phyloP scores from a whole-genome alignment of 2,888 invertebrate species.

The Cremastinae sp. region DNA sequence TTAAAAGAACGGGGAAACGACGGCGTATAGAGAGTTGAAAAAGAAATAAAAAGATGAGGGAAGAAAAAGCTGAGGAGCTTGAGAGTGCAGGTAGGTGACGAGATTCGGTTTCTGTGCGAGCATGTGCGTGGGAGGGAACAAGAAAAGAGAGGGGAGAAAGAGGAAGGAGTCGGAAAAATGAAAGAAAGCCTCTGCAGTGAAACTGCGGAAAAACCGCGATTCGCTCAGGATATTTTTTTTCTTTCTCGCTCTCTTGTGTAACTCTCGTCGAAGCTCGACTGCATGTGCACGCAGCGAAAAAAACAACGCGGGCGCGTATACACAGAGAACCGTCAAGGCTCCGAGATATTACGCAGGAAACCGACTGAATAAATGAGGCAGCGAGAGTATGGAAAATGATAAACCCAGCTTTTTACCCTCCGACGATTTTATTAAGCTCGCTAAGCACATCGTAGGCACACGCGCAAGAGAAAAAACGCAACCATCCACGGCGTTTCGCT shows the following conservation, averaged over 20 bases:
- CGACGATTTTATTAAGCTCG: slow-evolving; percentile 53
- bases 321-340: slow-evolving; percentile 28
- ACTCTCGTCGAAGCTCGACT: not conserved
- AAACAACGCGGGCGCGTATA: not conserved
- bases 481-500: too few relatives aligned
- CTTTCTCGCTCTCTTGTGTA: not conserved
- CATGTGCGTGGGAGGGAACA: slow-evolving; percentile 22
- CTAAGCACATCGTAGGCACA: slow-evolving; percentile 2
- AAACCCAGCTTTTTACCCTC: slow-evolving; percentile 34
- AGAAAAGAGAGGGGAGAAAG: not conserved
- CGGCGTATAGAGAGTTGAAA: not conserved
- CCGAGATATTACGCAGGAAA: slow-evolving; percentile 54
- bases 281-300: not conserved
- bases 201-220: slow-evolving; percentile 22
- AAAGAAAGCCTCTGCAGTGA: slow-evolving; percentile 27
- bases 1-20: slow-evolving; percentile 63
- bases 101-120: slow-evolving; percentile 41
- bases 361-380: slow-evolving; percentile 55
- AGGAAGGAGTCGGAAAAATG: slow-evolving; percentile 35
- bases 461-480: slow-evolving; percentile 15
- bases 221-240: slow-evolving; percentile 13
- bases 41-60: not conserved
- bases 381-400: slow-evolving; percentile 34
- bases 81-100: slow-evolving; percentile 18
- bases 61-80: slow-evolving; percentile 45